Base-by-base conservation (phyloP, 2,113 vertebrate genomes). In the Gracilinanus agilis region DNA sequence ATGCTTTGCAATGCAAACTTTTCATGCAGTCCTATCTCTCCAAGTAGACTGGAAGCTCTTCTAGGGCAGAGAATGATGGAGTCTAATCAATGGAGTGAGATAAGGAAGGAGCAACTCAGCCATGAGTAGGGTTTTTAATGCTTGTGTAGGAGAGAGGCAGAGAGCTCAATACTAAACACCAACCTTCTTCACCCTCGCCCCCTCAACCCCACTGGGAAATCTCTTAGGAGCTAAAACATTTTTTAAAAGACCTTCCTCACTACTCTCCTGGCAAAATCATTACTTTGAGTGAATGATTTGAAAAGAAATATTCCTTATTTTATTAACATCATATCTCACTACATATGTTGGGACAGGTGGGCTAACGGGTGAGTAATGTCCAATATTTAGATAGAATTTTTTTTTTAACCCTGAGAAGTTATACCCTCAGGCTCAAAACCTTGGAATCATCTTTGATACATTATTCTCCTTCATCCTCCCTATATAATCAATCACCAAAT, bases 231-330 rank as follows among this genome's bases (percentile, higher is more conserved):
- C 89, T 93, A 16, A 44, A 95, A 67, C 25, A 44, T 94, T 94
- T 96, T 94, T 93, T 95, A 96, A 61, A 61, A 56, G 49, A 58
- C 95, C 27, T 93, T 44, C 90, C 53, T 67, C 24, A 90, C 55
- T 90, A 93, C 92, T 92, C 92, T 95, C 88, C 96, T 97, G 96
- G 96, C 95, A 93, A 75, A 58, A 90, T 91, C 96, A 19, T n/a
- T 91, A 55, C 95, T 96, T 11, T 90, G 91, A 94, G 96, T 97
- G 95, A 96, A 95, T 95, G 95, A 94, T 95, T 97, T 95, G 95
- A 95, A 94, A 96, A 96, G 95, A 92, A 97, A 97, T 90, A 96
- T 75, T 96, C 96, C 92, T 96, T 61, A 29, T 53, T 83, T 83
- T 83, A n/a, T 83, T 83, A 83, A 40, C 19, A 12, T 7, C 75